Evolutionary conservation across 2,888 invertebrate species (phyloP).

Genomic region (Volucella zonaria): DNA sequence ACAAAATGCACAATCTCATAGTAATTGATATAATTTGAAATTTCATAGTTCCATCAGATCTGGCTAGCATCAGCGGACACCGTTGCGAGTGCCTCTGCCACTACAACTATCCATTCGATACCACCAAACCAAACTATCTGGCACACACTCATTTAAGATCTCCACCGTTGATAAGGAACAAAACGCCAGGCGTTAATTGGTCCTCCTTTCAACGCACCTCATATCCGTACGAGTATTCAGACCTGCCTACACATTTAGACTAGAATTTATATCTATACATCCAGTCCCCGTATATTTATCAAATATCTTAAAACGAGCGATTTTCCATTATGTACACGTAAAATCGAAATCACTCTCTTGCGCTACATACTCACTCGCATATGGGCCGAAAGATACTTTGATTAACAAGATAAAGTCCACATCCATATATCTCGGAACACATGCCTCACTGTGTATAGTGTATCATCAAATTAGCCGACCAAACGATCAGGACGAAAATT

Average conservation of each 20-base stretch:
- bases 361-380: constrained; percentile 47
- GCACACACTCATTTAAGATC: constrained; percentile 49
- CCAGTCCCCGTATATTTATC: constrained; percentile 69
- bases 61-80: neutral
- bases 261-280: constrained; percentile 59
- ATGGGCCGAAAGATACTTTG: constrained; percentile 52
- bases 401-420: constrained; percentile 71
- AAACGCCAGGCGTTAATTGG: constrained; percentile 74
- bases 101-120: neutral
- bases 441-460: constrained; percentile 72
- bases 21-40: constrained; percentile 37
- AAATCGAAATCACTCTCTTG: constrained; percentile 30
- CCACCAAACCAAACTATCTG: constrained; percentile 11
- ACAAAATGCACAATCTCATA: constrained; percentile 34
- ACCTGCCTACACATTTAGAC: constrained; percentile 68
- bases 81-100: neutral
- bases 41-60: constrained; percentile 6
- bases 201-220: constrained; percentile 32
- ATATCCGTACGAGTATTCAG: constrained; percentile 1
- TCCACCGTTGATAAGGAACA: constrained; percentile 59
- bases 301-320: constrained; percentile 74
- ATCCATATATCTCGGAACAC: constrained; percentile 73
- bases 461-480: constrained; percentile 74
- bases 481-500: constrained; percentile 73
- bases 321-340: constrained; percentile 68